Conservation (phyloP, 2,113 vertebrate species). For the Agapornis roseicollis region DNA sequence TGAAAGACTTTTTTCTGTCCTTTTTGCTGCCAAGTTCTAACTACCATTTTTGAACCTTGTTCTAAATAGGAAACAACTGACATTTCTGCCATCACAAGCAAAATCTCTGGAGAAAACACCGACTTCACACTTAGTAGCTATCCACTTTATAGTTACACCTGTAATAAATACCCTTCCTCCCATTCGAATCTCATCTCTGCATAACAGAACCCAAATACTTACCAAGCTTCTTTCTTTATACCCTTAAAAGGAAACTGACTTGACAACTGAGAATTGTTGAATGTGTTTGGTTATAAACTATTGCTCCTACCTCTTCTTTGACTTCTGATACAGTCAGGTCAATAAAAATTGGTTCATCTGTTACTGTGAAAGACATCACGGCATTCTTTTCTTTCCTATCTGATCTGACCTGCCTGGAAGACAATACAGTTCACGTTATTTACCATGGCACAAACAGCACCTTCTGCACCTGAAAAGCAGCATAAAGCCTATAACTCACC, state of each 20-base stretch:
- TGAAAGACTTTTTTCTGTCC: background rate
- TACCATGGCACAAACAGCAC: background rate
- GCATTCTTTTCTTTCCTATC: slow-evolving; percentile 93
- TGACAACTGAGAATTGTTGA: background rate
- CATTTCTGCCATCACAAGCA: background rate
- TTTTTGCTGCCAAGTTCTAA: background rate
- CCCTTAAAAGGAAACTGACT: background rate
- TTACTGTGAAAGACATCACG: slow-evolving; percentile 92
- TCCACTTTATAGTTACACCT: background rate
- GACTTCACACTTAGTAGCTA: background rate
- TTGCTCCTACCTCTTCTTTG: slow-evolving; percentile 87
- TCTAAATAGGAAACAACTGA: background rate
- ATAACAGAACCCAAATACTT: background rate
- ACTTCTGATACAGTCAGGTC: slow-evolving; percentile 87
- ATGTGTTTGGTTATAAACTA: background rate
- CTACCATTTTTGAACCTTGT: background rate
- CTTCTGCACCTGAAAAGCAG: background rate
- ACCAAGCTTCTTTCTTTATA: background rate
- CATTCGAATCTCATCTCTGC: background rate
- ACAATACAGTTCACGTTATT: slow-evolving; percentile 22
- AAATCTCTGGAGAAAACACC: background rate
- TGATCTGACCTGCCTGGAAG: slow-evolving; percentile 90
- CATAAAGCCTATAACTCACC: background rate
- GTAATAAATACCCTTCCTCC: background rate
- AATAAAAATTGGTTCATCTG: slow-evolving; percentile 88